Evolutionary conservation across 1,140 invertebrate genomes (phyloP), one percentile per base, ranked within the genome.

Genomic region (Pseudobourletiella spinata): DNA sequence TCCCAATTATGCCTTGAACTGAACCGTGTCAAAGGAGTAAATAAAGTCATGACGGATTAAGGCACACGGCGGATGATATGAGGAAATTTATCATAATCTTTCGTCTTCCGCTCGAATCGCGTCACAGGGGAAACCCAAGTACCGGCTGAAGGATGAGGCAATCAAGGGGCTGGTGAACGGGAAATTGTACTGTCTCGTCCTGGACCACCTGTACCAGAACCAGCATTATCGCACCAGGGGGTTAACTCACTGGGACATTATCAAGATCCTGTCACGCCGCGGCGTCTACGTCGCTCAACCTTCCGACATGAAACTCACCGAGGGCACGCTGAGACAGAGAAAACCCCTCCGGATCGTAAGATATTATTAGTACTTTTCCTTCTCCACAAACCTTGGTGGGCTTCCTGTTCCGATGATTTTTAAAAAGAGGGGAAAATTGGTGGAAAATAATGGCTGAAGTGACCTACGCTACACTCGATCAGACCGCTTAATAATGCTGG

Each of bases 281-380:
- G 64, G 68, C 22, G 60, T 69, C n/a, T 69, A 69, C 30, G 65
- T 69, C 22, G 68, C 68, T 22, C 64, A 65, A 22, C 68, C 68
- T 15, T 66, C 64, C 20, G 68, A 69, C 32, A 69, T 69, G 68
- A 69, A 69, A 43, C 54, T 69, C 15, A 69, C 68, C 26, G 68
- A 69, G 42, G 62, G 64, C 43, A 69, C 68, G 24, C 52, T 69
- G 42, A n/a, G 64, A 44, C 68, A 69, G 52, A 63, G 51, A 44
- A 69, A 63, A 61, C 68, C 68, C 15, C 52, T 69, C n/a, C 30
- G 64, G 32, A 66, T 65, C 50, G 67, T 69, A 57, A 69, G 63
- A n/a, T n/a, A n/a, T n/a, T n/a, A n/a, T n/a, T n/a, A 14, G 15
- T 25, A 22, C 30, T 57, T 42, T 43, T 57, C 52, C 52, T 8